These are phyloP conservation scores for Chromis chromis DNA, from an alignment of 2,797 vertebrate species.

Conservation along the genomic window DNA sequence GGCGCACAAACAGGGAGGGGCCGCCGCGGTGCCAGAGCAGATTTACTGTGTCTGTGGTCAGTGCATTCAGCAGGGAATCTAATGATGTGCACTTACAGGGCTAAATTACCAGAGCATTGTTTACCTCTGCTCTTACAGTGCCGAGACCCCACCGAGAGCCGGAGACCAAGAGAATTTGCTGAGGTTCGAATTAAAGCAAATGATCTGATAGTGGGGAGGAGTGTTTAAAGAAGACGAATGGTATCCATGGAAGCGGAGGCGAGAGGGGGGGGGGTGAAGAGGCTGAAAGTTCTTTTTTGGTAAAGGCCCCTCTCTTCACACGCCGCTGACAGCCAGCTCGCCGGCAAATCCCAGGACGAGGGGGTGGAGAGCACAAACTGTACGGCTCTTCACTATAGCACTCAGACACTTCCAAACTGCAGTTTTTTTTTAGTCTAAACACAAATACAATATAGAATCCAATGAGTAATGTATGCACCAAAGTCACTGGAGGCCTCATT, in stretches of 20 bases:
- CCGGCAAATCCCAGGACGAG: slow-evolving; percentile 49
- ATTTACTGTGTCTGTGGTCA: slow-evolving; percentile 75
- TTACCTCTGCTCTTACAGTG: slow-evolving; percentile 68
- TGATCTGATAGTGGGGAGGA: slow-evolving; percentile 51
- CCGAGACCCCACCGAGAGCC: slow-evolving; percentile 33
- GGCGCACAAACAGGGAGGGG: slow-evolving; percentile 60
- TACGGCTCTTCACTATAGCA: slow-evolving; percentile 1
- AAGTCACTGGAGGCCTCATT: slow-evolving; percentile 8
- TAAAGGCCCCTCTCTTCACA: slow-evolving; percentile 53
- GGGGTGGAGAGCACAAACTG: slow-evolving; percentile 41
- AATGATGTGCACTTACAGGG: slow-evolving; percentile 75
- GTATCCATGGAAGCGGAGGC: slow-evolving; percentile 60
- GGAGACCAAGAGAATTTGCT: slow-evolving; percentile 26
- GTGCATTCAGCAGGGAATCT: slow-evolving; percentile 64
- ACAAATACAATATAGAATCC: slow-evolving; percentile 17
- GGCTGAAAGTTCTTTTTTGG: slow-evolving; percentile 54
- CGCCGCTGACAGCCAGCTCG: slow-evolving; percentile 57
- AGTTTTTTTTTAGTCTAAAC: not conserved
- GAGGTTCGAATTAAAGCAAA: slow-evolving; percentile 61
- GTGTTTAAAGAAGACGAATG: slow-evolving; percentile 55
- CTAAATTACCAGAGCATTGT: slow-evolving; percentile 74
- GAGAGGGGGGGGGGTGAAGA: slow-evolving; percentile 15
- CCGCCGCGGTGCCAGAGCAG: slow-evolving; percentile 64
- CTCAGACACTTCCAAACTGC: slow-evolving; percentile 27
- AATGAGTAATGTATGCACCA: slow-evolving; percentile 4